Base-by-base conservation (phyloP, 2,797 vertebrate genomes). In the Falco naumanni region DNA sequence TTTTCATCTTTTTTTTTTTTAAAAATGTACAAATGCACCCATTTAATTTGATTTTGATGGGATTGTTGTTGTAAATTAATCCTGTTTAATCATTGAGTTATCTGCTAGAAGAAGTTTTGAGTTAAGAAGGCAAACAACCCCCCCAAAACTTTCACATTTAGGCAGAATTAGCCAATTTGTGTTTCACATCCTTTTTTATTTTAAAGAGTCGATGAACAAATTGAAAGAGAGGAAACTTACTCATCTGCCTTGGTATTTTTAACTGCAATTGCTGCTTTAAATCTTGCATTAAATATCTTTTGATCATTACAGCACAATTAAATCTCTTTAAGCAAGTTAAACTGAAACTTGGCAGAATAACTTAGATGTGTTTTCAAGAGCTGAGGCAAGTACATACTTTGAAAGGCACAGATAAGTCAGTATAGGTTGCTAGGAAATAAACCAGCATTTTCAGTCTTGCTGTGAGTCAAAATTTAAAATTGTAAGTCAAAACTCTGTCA, bases 31-130 rank as follows among this genome's bases (percentile, higher is more conserved):
- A 48, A 51, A 81, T 92, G 70, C 95, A 65, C 54, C 34, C 48
- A 29, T 95, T 97, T 93, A 71, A 33, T 47, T 78, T 76, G 41
- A 39, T 95, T 96, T 96, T 94, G 76, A 63, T 90, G 87, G 68
- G 80, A 93, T 34, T 84, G 68, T 93, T 95, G 83, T 90, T 96
- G 81, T 94, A 96, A 96, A 97, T 96, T 86, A 95, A 89, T 96
- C 82, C 70, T 91, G 82, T 96, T 95, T 80, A 39, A 70, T 95
- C 95, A 87, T 87, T 94, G 90, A 94, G 13, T 96, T 97, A 93
- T 93, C 57, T 93, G 84, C 24, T 92, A 87, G 92, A 95, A 95
- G 59, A 79, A 66, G 87, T 69, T 94, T 84, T 90, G 66, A 92
- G 88, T 96, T 96, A 96, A 96, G 68, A 77, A 87, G 92, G 70